A percentile compares a stretch with the other conserved stretches of the same genome.
These are phyloP conservation scores for Solea solea DNA, from an alignment of 2,113 vertebrate species.

Conservation along the genomic window DNA sequence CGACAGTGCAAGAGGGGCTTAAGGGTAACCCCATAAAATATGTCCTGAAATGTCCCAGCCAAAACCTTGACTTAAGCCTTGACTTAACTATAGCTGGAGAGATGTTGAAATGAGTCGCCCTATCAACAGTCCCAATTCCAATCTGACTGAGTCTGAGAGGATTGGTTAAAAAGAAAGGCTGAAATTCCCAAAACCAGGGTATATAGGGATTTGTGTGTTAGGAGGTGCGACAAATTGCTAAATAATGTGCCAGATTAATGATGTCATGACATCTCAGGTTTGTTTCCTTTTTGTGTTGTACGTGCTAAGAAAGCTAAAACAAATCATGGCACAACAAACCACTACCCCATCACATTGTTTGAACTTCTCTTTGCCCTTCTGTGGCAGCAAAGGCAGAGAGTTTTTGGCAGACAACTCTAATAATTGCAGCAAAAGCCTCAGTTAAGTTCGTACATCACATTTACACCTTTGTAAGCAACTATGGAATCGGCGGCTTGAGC, in stretches of 20 bases:
- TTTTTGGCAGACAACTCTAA: slow-evolving; percentile 12
- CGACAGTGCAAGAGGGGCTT: background rate
- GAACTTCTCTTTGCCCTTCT: slow-evolving; percentile 8
- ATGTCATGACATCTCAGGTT: too few species aligned
- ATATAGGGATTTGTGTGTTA: background rate
- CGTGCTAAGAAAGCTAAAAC: background rate
- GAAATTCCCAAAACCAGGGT: background rate
- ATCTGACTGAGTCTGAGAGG: background rate
- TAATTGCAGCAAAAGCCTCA: slow-evolving; percentile 8
- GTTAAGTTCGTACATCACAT: background rate
- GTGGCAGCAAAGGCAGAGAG: slow-evolving; percentile 12
- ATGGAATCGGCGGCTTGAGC: slow-evolving; percentile 1
- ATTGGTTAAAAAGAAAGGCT: background rate
- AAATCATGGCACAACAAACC: slow-evolving; percentile 5
- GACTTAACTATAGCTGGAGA: background rate
- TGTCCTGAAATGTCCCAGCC: background rate
- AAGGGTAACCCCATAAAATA: background rate
- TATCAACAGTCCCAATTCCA: background rate
- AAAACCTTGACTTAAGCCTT: background rate
- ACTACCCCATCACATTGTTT: slow-evolving; percentile 12
- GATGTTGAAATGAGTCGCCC: background rate
- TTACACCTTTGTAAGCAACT: slow-evolving; percentile 1
- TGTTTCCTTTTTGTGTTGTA: background rate
- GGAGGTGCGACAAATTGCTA: background rate
- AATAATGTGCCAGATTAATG: too few species aligned